Evolutionary conservation across 2,113 vertebrate species (phyloP), one percentile per base, ranked within the genome.

Genomic region (Ceyx cyanopectus): DNA sequence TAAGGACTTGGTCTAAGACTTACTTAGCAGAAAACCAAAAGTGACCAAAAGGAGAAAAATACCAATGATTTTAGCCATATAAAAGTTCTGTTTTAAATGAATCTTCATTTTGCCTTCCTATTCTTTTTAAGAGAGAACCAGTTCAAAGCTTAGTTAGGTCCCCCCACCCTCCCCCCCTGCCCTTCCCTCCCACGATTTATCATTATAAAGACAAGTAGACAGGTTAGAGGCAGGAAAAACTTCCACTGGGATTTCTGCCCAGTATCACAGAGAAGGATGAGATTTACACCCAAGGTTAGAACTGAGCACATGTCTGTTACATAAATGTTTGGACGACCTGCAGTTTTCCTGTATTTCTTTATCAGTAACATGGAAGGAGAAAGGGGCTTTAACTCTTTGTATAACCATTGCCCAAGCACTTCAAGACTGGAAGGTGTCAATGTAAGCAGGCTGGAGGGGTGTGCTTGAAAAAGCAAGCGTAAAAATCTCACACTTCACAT

Each of bases 241-340:
- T 94, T 97, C 95, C 97, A 84, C 68, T 72, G 97, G 97, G 98
- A 96, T 97, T 98, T 98, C 97, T 98, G 98, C n/a, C n/a, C 94
- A 97, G 95, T 95, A 85, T 98, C 97, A 97, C 43, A 51, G 79
- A 66, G 46, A 74, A 96, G 82, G 92, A 24, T 92, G 67, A 92
- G 95, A 92, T 93, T 97, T 94, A 91, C 66, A 56, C 51, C 18
- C 78, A 22, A 82, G 26, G 43, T 57, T 19, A 67, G 46, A 57
- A 16, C 72, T 2, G n/a, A 66, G 87, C 88, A 57, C 81, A 32
- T 22, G 94, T 62, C 94, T 23, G 57, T 15, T 93, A 87, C 80
- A 51, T 10, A 40, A 48, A 53, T 3, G 41, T 85, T 67, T 81
- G 66, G 12, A 53, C 2, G 45, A 77, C 41, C 83, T 92, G 95